Conservation (phyloP, 2,113 vertebrate species). For the Oncorhynchus tshawytscha region DNA sequence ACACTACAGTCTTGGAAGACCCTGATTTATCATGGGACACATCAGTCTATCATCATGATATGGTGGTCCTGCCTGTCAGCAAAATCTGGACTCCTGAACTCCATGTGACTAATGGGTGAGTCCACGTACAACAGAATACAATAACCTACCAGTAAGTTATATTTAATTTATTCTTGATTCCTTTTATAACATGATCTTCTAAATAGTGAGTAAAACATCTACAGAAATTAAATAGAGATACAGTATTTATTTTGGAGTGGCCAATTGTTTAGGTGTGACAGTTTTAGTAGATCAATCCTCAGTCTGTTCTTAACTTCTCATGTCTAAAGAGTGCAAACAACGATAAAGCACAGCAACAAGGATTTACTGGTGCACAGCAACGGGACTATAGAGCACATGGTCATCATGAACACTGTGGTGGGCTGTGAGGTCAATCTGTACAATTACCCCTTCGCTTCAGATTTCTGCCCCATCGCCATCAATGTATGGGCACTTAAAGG, state of each 20-base stretch:
- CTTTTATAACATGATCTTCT: too few relatives aligned
- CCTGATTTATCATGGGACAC: conserved; percentile 59
- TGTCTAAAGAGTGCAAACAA: conserved; percentile 44
- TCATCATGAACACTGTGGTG: conserved; percentile 55
- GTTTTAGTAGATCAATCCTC: too few relatives aligned
- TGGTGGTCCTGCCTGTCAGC: conserved; percentile 57
- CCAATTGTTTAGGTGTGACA: too few relatives aligned
- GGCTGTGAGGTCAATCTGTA: conserved; percentile 72
- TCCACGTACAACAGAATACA: neutral
- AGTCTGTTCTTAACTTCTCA: neutral
- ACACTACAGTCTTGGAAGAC: conserved; percentile 60
- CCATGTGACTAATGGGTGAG: conserved; percentile 68
- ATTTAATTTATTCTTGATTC: too few relatives aligned
- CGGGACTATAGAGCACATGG: conserved; percentile 45
- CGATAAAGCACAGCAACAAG: conserved; percentile 24
- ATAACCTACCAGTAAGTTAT: too few relatives aligned
- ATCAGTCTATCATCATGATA: conserved; percentile 35
- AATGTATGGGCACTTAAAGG: conserved; percentile 45
- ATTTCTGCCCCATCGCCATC: conserved; percentile 64
- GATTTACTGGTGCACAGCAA: conserved; percentile 60
- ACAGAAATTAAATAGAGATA: too few relatives aligned
- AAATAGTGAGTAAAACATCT: too few relatives aligned
- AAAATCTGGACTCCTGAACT: conserved; percentile 70
- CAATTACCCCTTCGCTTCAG: conserved; percentile 67
- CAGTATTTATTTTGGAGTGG: too few relatives aligned